Conservation (phyloP, 2,113 vertebrate genomes). For the Centrocercus urophasianus region DNA sequence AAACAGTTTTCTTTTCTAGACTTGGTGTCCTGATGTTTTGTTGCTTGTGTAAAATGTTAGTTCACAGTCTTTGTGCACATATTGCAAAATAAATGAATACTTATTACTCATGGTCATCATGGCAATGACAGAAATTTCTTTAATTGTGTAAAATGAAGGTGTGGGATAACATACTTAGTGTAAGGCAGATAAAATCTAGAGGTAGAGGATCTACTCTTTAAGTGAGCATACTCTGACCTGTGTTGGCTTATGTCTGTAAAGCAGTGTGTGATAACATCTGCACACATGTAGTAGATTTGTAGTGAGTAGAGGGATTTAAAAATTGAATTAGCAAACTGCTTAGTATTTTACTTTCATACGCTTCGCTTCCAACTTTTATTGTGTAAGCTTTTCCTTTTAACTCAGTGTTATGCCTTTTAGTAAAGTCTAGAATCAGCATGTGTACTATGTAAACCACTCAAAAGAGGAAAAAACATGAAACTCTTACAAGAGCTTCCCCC, state of each 20-base stretch:
- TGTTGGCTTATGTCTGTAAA: neutral
- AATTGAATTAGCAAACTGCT: neutral
- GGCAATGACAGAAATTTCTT: neutral
- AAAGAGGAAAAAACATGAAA: neutral
- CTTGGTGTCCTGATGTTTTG: neutral
- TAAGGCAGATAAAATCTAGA: neutral
- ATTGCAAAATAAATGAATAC: neutral
- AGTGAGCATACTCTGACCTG: neutral
- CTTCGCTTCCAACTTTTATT: neutral
- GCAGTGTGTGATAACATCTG: neutral
- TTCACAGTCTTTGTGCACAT: neutral
- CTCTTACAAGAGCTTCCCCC: neutral
- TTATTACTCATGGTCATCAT: neutral
- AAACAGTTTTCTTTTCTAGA: neutral
- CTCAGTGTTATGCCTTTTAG: neutral
- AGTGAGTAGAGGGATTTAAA: neutral
- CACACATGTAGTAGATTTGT: too few relatives aligned
- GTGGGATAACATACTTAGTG: neutral
- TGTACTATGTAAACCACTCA: neutral
- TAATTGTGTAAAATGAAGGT: neutral
- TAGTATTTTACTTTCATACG: neutral
- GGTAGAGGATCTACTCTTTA: neutral
- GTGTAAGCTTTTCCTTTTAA: neutral
- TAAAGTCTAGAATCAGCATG: neutral
- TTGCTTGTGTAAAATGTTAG: neutral